Evolutionary conservation across 2,113 vertebrate species (phyloP), one percentile per base, ranked within the genome.

Genomic region (Fregetta grallaria): DNA sequence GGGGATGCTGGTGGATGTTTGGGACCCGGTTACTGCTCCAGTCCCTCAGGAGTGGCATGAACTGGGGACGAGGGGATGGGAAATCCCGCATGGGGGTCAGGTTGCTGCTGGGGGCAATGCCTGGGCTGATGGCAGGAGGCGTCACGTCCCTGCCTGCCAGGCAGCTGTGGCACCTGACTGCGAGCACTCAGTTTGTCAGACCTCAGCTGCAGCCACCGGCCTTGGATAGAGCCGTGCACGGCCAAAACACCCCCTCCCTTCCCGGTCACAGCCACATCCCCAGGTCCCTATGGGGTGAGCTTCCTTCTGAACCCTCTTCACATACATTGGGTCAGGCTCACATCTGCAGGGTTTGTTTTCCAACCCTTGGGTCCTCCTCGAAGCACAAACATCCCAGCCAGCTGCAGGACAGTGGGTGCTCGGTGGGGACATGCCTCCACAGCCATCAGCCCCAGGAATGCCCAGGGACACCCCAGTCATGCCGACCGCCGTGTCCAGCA

Each of bases 401-500:
- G 42, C 58, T 63, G 23, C 67, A 40, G 56, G 36, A 15, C 47
- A 62, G 84, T 5, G 6, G 3, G n/a, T 53, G 25, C 42, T 50
- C 6, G 4, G n/a, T 32, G 15, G 27, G 66, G 40, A 44, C 0
- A 2, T 47, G 30, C 19, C 27, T 40, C 23, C 9, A 4, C 20
- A 72, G 26, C 45, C 15, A 5, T 68, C 44, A 68, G 15, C 32
- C 26, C 30, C 19, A 15, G 50, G 40, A 52, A 36, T 14, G 8
- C 16, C 45, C 34, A 15, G 0, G 2, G 45, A 44, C 52, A 25
- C 20, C 29, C 29, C 49, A 42, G 49, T 26, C 26, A 47, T 7
- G 1, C 36, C 5, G 11, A 15, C 6, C 2, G 3, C 36, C 0
- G 1, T 8, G 14, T 21, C 58, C 20, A 21, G 32, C 34, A 38